Evolutionary conservation across 2,113 vertebrate genomes (phyloP), one percentile per base, ranked within the genome.

Genomic region (Callocephalon fimbriatum): DNA sequence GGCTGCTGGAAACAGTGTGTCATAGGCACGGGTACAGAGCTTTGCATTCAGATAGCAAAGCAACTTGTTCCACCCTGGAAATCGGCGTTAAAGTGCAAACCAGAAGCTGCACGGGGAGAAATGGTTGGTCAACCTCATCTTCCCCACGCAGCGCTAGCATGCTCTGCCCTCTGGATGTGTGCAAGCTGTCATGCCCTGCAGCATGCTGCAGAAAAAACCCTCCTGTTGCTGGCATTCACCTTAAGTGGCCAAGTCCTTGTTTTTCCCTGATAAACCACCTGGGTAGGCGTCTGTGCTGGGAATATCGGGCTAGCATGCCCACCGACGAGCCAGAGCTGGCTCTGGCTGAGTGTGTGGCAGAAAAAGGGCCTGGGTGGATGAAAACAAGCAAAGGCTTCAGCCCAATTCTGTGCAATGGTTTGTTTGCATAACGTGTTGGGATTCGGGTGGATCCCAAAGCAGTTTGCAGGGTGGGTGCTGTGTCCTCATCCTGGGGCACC

Each of bases 1-100:
- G 23, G 91, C 78, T 96, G 92, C 95, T 96, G 94, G 97, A 97
- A 98, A 93, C 75, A 67, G 93, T n/a, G 77, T 77, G 91, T 93
- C 95, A 94, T n/a, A 74, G 48, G 65, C 91, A 38, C 1, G 2
- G 56, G 62, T 37, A 51, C 50, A 5, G 3, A 38, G 93, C 71
- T 45, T 26, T 47, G 42, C 50, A 10, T 68, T 53, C 40, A 5
- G 68, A 19, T 6, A 12, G 63, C 23, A 7, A 6, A 79, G 67
- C 83, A 62, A 31, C 45, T 40, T 6, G 7, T 88, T 90, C 95
- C 94, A 32, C 95, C 93, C 95, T 91, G 44, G 23, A 47, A 54
- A 32, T 88, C 3, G 0, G 63, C 16, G 3, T 42, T 29, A 27
- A 79, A 65, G 73, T 86, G 77, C 44, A 8, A 45, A 51, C 77